Percentiles rank a stretch among this genome's conserved stretches.
These are phyloP conservation scores for Andrena marginata DNA, from an alignment of 2,888 invertebrate genomes.

Conservation along the genomic window DNA sequence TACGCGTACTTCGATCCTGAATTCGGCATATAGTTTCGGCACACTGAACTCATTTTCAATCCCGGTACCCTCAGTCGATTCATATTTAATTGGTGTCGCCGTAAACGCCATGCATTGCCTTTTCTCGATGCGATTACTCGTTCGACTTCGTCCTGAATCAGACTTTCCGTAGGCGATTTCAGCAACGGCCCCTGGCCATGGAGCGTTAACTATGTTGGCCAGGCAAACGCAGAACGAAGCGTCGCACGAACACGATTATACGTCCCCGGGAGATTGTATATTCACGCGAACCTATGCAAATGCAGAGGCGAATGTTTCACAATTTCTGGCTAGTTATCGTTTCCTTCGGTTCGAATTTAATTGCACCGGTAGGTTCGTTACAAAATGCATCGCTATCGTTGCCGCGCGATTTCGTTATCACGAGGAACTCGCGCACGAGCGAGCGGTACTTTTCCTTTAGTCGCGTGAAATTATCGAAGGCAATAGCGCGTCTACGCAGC, in stretches of 20 bases:
- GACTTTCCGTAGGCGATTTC: background rate
- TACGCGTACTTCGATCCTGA: too few species aligned
- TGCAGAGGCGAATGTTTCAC: slow-evolving; percentile 71
- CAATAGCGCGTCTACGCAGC: background rate
- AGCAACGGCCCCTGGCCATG: background rate
- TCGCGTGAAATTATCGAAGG: background rate
- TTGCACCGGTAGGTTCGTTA: slow-evolving; percentile 59
- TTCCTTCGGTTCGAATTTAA: slow-evolving; percentile 72
- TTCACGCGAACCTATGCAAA: slow-evolving; percentile 73
- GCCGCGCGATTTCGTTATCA: slow-evolving; percentile 40
- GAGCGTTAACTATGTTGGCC: slow-evolving; percentile 67
- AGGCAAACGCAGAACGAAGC: slow-evolving; percentile 71
- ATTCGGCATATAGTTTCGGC: too few species aligned
- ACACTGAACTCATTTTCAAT: too few species aligned
- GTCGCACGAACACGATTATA: slow-evolving; percentile 70
- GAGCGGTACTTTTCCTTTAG: slow-evolving; percentile 3
- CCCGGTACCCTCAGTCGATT: too few species aligned
- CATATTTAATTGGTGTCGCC: too few species aligned
- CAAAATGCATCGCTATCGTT: slow-evolving; percentile 52
- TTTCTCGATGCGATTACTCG: background rate
- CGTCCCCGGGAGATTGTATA: slow-evolving; percentile 60
- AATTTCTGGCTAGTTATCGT: slow-evolving; percentile 81
- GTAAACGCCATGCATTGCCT: too few species aligned
- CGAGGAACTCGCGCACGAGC: background rate
- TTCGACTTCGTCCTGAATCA: background rate